Evolutionary conservation across 2,797 vertebrate species (phyloP), one percentile per base, ranked within the genome.

Genomic region (Pelodytes ibericus): DNA sequence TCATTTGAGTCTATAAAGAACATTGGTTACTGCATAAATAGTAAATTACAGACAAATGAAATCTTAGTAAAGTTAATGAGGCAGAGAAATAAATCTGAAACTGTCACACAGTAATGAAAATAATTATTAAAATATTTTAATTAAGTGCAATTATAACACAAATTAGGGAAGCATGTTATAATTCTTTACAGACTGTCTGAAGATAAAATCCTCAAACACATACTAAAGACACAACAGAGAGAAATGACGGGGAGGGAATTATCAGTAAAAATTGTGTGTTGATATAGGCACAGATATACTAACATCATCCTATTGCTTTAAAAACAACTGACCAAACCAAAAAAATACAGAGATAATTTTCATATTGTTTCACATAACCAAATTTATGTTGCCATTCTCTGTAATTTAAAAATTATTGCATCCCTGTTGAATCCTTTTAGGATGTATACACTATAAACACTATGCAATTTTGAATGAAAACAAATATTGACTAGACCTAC

Each of bases 111-210:
- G 49, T 53, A 53, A 53, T 53, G 49, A 9, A 53, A 53, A 53
- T 20, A 53, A 53, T 22, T 53, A 53, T 53, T 53, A 53, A 53
- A 53, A 53, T 53, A 53, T 53, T 53, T 53, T 53, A 53, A 53
- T 53, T 53, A 53, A 53, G n/a, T 53, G 49, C 49, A 53, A 53
- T 53, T 53, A 22, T 24, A 53, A 53, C 49, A 53, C 49, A 22
- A 53, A 53, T 53, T 53, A 22, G 24, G 49, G 49, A 53, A 53
- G 16, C 49, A 53, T 53, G 49, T 24, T 53, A 53, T 53, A 53
- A 53, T 53, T 53, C 49, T 24, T 53, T 22, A 24, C n/a, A 20
- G 49, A 22, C 49, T 53, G 49, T 16, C n/a, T 53, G 49, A 16
- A 7, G 49, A n/a, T 24, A 53, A 22, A 53, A 22, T 53, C 49